Evolutionary conservation across 2,797 vertebrate species (phyloP).

Genomic region (Argentina silus): DNA sequence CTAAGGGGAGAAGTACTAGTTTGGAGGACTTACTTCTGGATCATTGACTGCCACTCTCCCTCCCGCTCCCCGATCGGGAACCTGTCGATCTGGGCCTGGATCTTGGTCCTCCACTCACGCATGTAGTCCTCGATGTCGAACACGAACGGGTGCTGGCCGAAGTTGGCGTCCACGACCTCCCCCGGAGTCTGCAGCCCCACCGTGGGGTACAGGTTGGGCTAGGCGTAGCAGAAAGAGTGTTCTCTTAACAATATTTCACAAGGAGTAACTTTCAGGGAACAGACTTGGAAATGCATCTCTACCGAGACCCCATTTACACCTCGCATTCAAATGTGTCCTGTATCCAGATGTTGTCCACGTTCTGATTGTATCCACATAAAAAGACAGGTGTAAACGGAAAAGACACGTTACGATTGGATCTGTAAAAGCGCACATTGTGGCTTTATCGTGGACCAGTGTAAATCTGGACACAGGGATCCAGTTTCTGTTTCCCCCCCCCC

Average conservation of each 20-base stretch:
- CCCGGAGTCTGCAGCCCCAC: slow-evolving; percentile 98
- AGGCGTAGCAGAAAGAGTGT: slow-evolving; percentile 50
- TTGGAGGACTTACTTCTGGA: slow-evolving; percentile 89
- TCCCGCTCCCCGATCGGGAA: slow-evolving; percentile 93
- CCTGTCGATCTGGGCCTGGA: slow-evolving; percentile 91
- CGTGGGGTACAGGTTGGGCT: slow-evolving; percentile 97
- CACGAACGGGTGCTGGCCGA: slow-evolving; percentile 95
- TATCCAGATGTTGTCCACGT: too few species aligned
- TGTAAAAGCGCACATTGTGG: too few species aligned
- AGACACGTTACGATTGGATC: too few species aligned
- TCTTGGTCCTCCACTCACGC: slow-evolving; percentile 96
- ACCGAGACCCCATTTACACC: too few species aligned
- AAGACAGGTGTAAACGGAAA: too few species aligned
- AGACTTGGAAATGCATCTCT: too few species aligned
- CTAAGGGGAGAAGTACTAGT: not conserved
- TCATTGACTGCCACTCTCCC: slow-evolving; percentile 97
- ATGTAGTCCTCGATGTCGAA: slow-evolving; percentile 99
- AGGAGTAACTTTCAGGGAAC: not conserved
- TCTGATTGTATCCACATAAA: too few species aligned
- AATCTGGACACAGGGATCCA: too few species aligned
- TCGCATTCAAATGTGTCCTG: too few species aligned
- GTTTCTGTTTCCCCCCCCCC: too few species aligned
- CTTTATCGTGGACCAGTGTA: too few species aligned
- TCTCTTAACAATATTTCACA: not conserved
- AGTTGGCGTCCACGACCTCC: slow-evolving; percentile 97